These are phyloP conservation scores for Nyctereutes procyonoides DNA, from an alignment of 2,113 vertebrate genomes.

Conservation along the genomic window DNA sequence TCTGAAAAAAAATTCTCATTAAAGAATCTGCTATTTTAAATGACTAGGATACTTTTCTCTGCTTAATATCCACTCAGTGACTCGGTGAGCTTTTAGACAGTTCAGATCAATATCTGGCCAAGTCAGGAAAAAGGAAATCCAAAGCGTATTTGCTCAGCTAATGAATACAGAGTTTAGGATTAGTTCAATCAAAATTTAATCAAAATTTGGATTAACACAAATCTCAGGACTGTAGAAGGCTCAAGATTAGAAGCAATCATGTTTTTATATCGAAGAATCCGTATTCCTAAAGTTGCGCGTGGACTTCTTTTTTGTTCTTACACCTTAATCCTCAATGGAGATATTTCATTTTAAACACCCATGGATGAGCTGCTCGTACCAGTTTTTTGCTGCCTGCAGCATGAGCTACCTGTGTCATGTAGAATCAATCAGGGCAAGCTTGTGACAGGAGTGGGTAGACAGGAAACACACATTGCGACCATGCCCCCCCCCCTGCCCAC, in stretches of 20 bases:
- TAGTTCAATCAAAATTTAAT: slow-evolving; percentile 62
- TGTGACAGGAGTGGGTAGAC: neutral
- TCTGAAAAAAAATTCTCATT: neutral
- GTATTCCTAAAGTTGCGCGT: neutral
- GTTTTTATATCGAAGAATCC: neutral
- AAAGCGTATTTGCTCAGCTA: slow-evolving; percentile 43
- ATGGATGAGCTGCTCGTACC: neutral
- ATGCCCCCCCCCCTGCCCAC: too few species aligned
- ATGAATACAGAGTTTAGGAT: slow-evolving; percentile 35
- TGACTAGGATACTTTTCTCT: neutral
- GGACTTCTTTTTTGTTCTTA: neutral
- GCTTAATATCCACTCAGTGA: neutral
- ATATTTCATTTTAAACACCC: neutral
- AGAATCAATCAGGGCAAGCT: neutral
- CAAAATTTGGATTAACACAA: slow-evolving; percentile 45
- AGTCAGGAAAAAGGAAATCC: slow-evolving; percentile 19
- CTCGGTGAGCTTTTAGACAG: neutral
- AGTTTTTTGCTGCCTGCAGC: neutral
- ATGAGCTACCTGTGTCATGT: neutral
- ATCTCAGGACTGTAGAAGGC: slow-evolving; percentile 12
- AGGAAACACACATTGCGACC: neutral
- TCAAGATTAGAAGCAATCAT: slow-evolving; percentile 4
- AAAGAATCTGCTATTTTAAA: neutral
- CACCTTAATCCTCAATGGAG: neutral
- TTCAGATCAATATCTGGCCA: neutral